Evolutionary conservation across 2,113 vertebrate genomes (phyloP), one percentile per base, ranked within the genome.

Genomic region (Macroglossus sobrinus): DNA sequence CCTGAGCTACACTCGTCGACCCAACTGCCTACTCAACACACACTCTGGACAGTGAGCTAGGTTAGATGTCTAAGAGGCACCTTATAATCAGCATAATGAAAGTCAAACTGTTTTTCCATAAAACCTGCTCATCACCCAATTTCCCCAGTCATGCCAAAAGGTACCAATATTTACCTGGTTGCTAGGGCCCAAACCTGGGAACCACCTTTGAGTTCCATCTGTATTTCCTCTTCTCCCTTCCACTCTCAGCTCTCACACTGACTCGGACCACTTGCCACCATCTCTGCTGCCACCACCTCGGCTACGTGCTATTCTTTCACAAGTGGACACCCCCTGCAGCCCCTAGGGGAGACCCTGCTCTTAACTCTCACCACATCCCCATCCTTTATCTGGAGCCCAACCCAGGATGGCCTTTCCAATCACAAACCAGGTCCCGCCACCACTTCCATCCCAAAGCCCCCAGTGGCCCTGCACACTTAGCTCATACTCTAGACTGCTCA

Each of bases 131-230:
- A 43, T 43, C 6, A 7, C 33, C 35, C 16, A 5, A 24, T 76
- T 74, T 92, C 21, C 57, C 64, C 14, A 63, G n/a, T 30, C 76
- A 88, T 59, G 24, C 45, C 57, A 76, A 88, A 87, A 84, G 63
- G 15, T 5, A 75, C 45, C 80, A 57, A 19, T 15, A 47, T n/a
- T 47, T 16, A 72, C 33, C 40, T 64, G 45, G 35, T 4, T 79
- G 63, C 59, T 64, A 50, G 38, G 19, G 26, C 12, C 33, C 50
- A 33, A 53, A 21, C n/a, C 64, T 47, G 50, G 55, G 35, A 50
- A 61, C 19, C 15, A n/a, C 61, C 22, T 80, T 63, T 19, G 43
- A 68, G 35, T 81, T 21, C 47, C 74, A 21, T 26, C n/a, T 26
- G n/a, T 12, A 21, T 38, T 19, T 28, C 26, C 26, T 66, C 18